Evolutionary conservation across 2,797 vertebrate genomes (phyloP).

Genomic region (Rhinichthys osculus): DNA sequence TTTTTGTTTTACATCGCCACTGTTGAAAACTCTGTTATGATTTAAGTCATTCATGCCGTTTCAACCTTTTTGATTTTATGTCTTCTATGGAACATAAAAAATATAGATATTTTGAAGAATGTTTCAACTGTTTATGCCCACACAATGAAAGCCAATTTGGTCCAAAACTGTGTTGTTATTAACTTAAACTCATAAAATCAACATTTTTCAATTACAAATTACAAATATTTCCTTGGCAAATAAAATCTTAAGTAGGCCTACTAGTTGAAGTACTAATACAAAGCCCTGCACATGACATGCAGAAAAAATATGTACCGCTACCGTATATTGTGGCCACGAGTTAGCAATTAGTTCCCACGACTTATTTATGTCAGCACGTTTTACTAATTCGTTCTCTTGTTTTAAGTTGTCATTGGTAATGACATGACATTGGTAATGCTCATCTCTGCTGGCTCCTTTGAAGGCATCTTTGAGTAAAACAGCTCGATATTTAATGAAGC

Average conservation of each 20-base stretch:
- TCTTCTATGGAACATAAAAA: too few relatives aligned
- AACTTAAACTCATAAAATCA: background rate
- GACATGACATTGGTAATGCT: background rate
- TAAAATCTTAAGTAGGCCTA: background rate
- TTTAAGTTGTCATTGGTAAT: background rate
- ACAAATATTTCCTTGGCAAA: background rate
- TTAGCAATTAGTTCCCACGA: background rate
- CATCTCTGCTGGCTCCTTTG: background rate
- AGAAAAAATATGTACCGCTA: background rate
- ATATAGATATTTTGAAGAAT: background rate
- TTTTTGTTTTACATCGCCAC: background rate
- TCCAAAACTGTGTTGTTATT: background rate
- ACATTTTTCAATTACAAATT: background rate
- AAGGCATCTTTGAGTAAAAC: background rate
- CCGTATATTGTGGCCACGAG: background rate
- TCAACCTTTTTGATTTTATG: background rate
- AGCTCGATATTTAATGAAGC: background rate
- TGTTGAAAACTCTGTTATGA: background rate
- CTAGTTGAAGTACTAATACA: background rate
- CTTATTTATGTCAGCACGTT: background rate
- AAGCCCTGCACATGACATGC: background rate
- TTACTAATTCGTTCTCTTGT: background rate
- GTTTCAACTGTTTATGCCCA: background rate
- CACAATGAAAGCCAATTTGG: background rate
- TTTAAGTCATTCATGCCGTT: background rate